These are phyloP conservation scores for Achlya flavicornis DNA, from an alignment of 2,888 invertebrate genomes.

Conservation along the genomic window DNA sequence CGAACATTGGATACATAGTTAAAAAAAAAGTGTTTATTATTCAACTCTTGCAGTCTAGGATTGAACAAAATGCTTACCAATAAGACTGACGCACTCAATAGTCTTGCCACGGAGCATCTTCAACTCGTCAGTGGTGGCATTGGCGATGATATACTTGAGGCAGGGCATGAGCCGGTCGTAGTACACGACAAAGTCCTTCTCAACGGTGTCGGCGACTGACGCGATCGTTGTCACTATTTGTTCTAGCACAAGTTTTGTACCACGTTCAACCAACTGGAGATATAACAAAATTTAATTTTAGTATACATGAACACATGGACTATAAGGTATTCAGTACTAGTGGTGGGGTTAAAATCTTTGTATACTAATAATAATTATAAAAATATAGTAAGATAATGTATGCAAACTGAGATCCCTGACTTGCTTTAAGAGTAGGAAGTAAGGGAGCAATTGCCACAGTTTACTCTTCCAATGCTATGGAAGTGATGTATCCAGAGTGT, in stretches of 20 bases:
- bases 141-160: slow-evolving; percentile 97
- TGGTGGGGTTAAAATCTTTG: too few relatives aligned
- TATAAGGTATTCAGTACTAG: too few relatives aligned
- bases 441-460: slow-evolving; percentile 74
- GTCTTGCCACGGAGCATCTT: slow-evolving; percentile 98
- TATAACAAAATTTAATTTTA: neutral
- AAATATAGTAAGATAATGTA: slow-evolving; percentile 41
- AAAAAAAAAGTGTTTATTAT: neutral
- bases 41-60: too few relatives aligned
- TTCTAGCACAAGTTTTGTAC: slow-evolving; percentile 97
- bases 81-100: slow-evolving; percentile 99
- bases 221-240: slow-evolving; percentile 99
- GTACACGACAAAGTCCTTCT: slow-evolving; percentile 96
- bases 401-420: slow-evolving; percentile 77
- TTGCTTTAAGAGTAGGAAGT: slow-evolving; percentile 59
- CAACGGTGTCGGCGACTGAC: slow-evolving; percentile 98
- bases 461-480: slow-evolving; percentile 81
- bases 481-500: slow-evolving; percentile 61
- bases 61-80: slow-evolving; percentile 84
- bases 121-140: slow-evolving; percentile 94
- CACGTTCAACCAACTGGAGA: slow-evolving; percentile 92
- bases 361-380: too few relatives aligned
- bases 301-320: too few relatives aligned
- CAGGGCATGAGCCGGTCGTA: slow-evolving; percentile 97
- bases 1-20: slow-evolving; percentile 70